Conservation (phyloP, 2,113 vertebrate species). For the Deroptyus accipitrinus region DNA sequence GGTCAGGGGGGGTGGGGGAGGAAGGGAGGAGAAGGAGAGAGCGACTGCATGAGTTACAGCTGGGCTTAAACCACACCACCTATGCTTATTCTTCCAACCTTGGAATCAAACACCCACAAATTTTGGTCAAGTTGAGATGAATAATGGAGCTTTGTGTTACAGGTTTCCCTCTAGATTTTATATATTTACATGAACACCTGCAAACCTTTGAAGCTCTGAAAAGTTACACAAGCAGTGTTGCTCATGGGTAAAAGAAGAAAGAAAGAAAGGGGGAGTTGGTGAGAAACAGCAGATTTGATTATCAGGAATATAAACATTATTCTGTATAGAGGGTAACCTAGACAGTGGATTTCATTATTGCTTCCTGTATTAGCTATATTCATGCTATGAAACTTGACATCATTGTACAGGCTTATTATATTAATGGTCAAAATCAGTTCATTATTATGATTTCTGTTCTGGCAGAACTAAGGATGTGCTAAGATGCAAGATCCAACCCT, state of each 20-base stretch:
- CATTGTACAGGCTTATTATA: not conserved
- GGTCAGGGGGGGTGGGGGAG: no score
- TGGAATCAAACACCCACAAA: not conserved
- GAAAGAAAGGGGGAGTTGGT: not conserved
- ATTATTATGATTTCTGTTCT: not conserved
- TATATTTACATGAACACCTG: not conserved
- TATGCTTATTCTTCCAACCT: not conserved
- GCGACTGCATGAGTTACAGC: no score
- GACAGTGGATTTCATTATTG: not conserved
- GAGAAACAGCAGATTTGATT: fast-evolving
- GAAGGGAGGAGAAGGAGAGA: no score
- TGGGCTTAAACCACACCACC: no score
- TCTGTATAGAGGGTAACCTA: not conserved
- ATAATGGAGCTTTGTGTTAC: not conserved
- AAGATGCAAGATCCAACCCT: not conserved
- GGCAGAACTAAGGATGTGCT: not conserved
- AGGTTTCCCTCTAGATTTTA: not conserved
- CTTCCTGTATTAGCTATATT: not conserved
- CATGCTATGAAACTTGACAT: not conserved
- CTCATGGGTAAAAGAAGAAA: not conserved
- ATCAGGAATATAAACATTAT: not conserved
- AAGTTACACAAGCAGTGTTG: not conserved
- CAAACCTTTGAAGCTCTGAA: not conserved
- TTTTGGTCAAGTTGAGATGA: not conserved
- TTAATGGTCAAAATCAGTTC: not conserved